Evolutionary conservation across 2,113 vertebrate species (phyloP).

Genomic region (Lepus europaeus): DNA sequence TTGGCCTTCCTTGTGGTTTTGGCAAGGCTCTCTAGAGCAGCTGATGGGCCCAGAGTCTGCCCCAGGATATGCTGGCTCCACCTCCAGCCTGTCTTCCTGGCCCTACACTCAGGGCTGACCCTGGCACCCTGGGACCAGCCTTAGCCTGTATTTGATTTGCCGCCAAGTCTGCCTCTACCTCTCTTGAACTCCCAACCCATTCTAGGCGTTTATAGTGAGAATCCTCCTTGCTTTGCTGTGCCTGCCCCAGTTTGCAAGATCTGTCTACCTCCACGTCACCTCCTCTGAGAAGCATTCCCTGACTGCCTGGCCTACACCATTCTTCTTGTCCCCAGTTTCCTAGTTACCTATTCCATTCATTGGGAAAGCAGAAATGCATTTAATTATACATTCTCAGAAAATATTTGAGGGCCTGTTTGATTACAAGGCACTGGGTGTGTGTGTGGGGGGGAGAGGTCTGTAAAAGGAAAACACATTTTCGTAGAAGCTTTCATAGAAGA

Average conservation of each 20-base stretch:
- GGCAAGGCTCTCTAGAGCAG: neutral
- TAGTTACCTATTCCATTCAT: neutral
- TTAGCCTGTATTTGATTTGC: neutral
- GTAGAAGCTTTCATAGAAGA: neutral
- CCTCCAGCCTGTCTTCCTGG: neutral
- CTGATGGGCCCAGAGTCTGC: neutral
- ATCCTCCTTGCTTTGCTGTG: neutral
- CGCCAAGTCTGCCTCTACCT: neutral
- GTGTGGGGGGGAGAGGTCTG: neutral
- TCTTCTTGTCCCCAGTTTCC: neutral
- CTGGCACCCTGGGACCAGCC: neutral
- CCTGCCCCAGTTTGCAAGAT: neutral
- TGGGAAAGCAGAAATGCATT: conserved; percentile 6
- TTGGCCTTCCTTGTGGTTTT: neutral
- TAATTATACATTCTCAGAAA: neutral
- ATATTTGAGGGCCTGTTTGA: neutral
- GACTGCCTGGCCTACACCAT: neutral
- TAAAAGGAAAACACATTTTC: neutral
- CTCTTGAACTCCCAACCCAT: neutral
- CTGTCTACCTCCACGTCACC: neutral
- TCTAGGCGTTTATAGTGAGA: neutral
- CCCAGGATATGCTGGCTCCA: neutral
- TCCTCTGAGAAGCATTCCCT: neutral
- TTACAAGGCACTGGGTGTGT: neutral
- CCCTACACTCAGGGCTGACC: neutral